Evolutionary conservation across 1,140 invertebrate species (phyloP).

Genomic region (Choristoneura fumiferana): DNA sequence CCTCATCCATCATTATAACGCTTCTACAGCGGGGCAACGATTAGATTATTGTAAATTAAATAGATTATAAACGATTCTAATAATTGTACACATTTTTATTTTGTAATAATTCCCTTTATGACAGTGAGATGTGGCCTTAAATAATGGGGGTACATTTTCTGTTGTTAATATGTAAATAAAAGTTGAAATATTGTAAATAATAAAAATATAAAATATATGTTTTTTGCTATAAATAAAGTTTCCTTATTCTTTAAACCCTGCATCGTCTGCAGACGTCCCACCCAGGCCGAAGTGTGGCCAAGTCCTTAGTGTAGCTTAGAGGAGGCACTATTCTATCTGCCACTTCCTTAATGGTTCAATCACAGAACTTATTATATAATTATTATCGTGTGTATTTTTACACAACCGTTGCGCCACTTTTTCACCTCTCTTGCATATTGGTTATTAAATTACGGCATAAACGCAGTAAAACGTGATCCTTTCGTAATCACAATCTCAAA

Average conservation of each 20-base stretch:
- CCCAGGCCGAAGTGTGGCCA: too few relatives aligned
- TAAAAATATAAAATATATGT: conserved; percentile 76
- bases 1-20: conserved; percentile 14
- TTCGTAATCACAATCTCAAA: too few relatives aligned
- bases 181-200: conserved; percentile 78
- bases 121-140: conserved; percentile 71
- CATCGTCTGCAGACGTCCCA: too few relatives aligned
- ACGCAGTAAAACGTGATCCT: too few relatives aligned
- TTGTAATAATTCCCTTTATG: conserved; percentile 51
- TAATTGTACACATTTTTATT: conserved; percentile 56
- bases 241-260: conserved; percentile 27
- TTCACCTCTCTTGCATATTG: too few relatives aligned
- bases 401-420: too few relatives aligned
- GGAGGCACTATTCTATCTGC: too few relatives aligned
- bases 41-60: conserved; percentile 17
- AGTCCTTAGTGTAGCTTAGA: too few relatives aligned
- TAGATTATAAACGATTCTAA: conserved; percentile 15
- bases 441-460: too few relatives aligned
- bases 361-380: too few relatives aligned
- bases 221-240: conserved; percentile 62
- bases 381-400: too few relatives aligned
- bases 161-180: conserved; percentile 78
- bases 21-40: conserved; percentile 17
- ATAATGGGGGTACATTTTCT: conserved; percentile 60
- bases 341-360: too few relatives aligned